phyloP scores from a whole-genome alignment of 2,113 vertebrate species.

The Oplegnathus fasciatus region DNA sequence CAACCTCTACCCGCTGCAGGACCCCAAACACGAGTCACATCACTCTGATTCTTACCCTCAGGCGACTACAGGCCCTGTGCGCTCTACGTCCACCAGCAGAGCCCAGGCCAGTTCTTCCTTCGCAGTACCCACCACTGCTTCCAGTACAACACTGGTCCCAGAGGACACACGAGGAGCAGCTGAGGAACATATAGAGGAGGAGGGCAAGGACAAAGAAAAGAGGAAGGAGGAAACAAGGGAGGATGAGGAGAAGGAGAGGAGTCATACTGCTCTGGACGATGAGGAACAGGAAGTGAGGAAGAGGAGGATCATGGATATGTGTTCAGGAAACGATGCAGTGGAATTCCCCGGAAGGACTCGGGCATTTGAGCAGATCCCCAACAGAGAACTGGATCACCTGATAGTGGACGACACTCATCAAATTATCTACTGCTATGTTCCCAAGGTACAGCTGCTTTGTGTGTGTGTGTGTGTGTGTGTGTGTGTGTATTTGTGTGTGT shows the following conservation, averaged over 20 bases:
- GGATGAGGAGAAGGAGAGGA: slow-evolving; percentile 25
- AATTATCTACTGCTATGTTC: slow-evolving; percentile 96
- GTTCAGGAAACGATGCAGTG: slow-evolving; percentile 85
- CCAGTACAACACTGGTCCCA: not conserved
- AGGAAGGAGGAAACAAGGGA: slow-evolving; percentile 26
- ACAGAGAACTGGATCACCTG: slow-evolving; percentile 82
- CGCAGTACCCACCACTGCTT: not conserved
- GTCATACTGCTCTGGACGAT: not conserved
- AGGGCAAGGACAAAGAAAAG: not conserved
- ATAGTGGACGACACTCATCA: slow-evolving; percentile 95
- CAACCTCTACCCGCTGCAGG: slow-evolving; percentile 65
- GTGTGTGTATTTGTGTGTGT: not conserved
- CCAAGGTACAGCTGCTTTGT: slow-evolving; percentile 85
- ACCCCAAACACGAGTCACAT: slow-evolving; percentile 34
- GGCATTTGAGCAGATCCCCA: slow-evolving; percentile 90
- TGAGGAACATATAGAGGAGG: slow-evolving; percentile 10
- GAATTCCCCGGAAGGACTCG: slow-evolving; percentile 83
- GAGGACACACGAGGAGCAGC: not conserved
- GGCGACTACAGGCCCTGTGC: not conserved
- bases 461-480: not conserved
- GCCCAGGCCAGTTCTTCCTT: not conserved
- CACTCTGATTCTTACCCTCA: not conserved
- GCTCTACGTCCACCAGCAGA: not conserved
- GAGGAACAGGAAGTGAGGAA: slow-evolving; percentile 87
- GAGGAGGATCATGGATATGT: slow-evolving; percentile 85